A percentile compares a stretch with the other conserved stretches of the same genome.
These are phyloP conservation scores for Aurelia aurita complex sp. Pacific DNA, from an alignment of 30 jellyfish, hydroid and myxozoan species.

Conservation along the genomic window DNA sequence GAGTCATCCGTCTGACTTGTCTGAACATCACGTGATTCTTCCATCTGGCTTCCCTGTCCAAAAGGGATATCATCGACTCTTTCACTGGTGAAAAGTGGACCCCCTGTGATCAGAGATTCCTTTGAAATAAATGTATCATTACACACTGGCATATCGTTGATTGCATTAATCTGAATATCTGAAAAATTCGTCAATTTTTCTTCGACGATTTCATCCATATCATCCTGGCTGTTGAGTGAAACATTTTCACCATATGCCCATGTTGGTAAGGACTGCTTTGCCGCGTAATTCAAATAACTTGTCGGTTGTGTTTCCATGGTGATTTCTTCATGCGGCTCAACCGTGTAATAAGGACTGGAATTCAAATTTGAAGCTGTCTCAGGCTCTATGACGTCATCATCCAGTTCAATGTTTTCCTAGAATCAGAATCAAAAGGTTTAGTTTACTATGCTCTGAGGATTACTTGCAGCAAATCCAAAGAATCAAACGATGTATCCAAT, in stretches of 20 bases:
- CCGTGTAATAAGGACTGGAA: conserved; percentile 53
- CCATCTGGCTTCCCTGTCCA: not conserved
- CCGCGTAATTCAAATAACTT: conserved; percentile 14
- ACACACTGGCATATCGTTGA: not conserved
- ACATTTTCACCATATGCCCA: conserved; percentile 65
- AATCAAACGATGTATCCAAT: no score
- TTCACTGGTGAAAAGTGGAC: conserved; percentile 72
- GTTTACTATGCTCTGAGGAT: no score
- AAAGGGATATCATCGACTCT: conserved; percentile 13
- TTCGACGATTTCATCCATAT: conserved; percentile 26
- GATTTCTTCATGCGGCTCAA: conserved; percentile 43
- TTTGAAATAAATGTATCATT: not conserved
- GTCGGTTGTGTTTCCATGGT: conserved; percentile 4
- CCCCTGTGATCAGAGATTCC: conserved; percentile 29
- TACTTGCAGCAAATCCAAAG: no score
- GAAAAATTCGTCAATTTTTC: conserved; percentile 11
- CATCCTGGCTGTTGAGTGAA: conserved; percentile 31
- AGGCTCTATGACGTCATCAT: not conserved
- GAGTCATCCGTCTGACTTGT: conserved; percentile 8
- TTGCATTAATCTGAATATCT: conserved; percentile 9
- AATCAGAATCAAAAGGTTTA: not conserved
- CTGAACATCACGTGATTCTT: not conserved
- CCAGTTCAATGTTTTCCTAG: conserved; percentile 40
- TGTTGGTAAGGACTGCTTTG: conserved; percentile 20
- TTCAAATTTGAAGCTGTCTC: not conserved